Evolutionary conservation across 2,797 vertebrate genomes (phyloP).

Genomic region (Danio tinwini): DNA sequence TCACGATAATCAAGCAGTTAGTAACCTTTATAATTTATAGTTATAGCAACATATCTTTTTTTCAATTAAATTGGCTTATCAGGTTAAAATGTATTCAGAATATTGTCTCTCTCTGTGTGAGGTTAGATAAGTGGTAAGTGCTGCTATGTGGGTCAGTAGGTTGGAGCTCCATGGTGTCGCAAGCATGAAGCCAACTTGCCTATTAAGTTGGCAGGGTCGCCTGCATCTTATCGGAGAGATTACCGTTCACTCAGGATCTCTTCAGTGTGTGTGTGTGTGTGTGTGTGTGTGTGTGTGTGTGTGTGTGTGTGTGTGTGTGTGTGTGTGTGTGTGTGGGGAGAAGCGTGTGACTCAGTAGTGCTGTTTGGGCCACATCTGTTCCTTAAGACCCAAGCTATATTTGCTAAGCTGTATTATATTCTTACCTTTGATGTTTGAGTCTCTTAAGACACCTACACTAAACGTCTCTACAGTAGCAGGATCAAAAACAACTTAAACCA

Average conservation of each 20-base stretch:
- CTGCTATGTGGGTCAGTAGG: conserved; percentile 72
- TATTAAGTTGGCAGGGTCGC: not conserved
- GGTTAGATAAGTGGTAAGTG: conserved; percentile 16
- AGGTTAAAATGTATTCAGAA: too few species aligned
- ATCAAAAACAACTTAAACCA: not conserved
- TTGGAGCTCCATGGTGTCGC: conserved; percentile 61
- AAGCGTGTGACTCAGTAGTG: conserved; percentile 16
- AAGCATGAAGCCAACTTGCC: conserved; percentile 48
- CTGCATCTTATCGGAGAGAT: conserved; percentile 39
- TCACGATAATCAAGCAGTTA: too few species aligned
- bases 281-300: conserved; percentile 7
- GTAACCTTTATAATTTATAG: too few species aligned
- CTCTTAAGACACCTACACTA: conserved; percentile 33
- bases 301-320: conserved; percentile 8
- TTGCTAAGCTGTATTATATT: conserved; percentile 39
- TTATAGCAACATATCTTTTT: too few species aligned
- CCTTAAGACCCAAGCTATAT: conserved; percentile 31
- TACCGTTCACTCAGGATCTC: conserved; percentile 24
- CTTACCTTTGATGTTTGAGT: conserved; percentile 33
- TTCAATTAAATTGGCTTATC: too few species aligned
- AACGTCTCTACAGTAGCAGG: conserved; percentile 6
- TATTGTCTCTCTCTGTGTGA: not conserved
- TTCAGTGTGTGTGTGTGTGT: conserved; percentile 9
- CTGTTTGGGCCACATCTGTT: conserved; percentile 36
- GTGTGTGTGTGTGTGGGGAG: conserved; percentile 7